Conservation (phyloP, 2,113 vertebrate species). For the Vimba vimba region DNA sequence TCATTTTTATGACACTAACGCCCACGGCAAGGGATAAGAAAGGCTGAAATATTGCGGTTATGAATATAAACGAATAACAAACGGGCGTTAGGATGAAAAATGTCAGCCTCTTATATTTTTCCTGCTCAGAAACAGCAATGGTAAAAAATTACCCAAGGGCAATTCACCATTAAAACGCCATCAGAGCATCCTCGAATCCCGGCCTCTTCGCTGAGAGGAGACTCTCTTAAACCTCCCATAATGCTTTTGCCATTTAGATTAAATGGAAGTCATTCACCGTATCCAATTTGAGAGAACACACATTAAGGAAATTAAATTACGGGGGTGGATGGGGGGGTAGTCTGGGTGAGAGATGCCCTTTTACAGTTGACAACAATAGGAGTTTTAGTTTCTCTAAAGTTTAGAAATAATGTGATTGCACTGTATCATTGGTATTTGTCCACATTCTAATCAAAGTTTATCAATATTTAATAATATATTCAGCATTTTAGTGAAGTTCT, state of each 20-base stretch:
- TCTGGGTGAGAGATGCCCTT: background rate
- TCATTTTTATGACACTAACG: conserved; percentile 33
- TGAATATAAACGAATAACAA: conserved; percentile 25
- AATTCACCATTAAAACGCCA: conserved; percentile 11
- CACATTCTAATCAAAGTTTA: background rate
- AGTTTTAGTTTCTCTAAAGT: background rate
- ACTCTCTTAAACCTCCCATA: conserved; percentile 23
- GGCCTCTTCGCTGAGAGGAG: background rate
- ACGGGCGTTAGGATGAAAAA: background rate
- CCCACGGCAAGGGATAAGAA: conserved; percentile 2
- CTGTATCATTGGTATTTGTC: background rate
- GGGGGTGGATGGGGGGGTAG: background rate
- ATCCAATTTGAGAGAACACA: conserved; percentile 31
- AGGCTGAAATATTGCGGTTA: conserved; percentile 13
- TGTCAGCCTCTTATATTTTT: background rate
- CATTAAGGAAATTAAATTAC: conserved; percentile 35
- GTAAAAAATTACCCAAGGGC: background rate
- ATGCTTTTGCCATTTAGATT: conserved; percentile 39
- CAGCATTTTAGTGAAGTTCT: background rate
- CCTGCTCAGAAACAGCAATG: conserved; percentile 15
- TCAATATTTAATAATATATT: background rate
- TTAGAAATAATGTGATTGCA: background rate
- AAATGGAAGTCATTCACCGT: conserved; percentile 37
- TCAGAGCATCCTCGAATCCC: conserved; percentile 14
- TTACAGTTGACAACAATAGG: background rate